Base-by-base conservation (phyloP, 2,888 invertebrate genomes). In the Ochropleura plecta region DNA sequence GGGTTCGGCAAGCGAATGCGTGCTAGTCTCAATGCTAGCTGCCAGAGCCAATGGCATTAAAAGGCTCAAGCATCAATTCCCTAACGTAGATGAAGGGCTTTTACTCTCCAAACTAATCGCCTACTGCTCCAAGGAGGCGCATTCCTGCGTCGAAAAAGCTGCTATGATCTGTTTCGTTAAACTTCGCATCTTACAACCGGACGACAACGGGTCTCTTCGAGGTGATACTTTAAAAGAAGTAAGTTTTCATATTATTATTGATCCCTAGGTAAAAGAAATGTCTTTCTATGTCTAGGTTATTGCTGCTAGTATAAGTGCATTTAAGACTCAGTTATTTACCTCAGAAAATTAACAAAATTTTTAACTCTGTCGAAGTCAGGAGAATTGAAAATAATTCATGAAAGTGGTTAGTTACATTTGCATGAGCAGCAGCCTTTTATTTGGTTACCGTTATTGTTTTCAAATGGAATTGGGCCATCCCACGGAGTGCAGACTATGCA, bases 1-100 rank as follows among this genome's bases (percentile, higher is more conserved):
- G 99, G 98, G 99, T 9, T 99, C 99, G 1, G 99, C 99, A 9
- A 99, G 99, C 90, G 99, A 99, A 94, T 99, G 99, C 92, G 97
- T 99, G 71, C 96, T 99, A 79, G 99, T 99, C 14, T 98, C 98
- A 59, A 98, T 99, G 98, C 93, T 99, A 83, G 99, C 99, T 0
- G 99, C 99, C 1, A 97, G 99, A 88, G 98, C 98, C 20, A 98
- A 98, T 92, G 98, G 98, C 44, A 97, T 99, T 83, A 98, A 98
- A 91, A 96, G 98, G 66, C 96, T 99, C 48, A 99, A 99, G 93
- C 97, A 98, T 83, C 98, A 98, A 88, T 98, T 98, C 92, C 98
- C 98, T 0, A 98, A 98, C 86, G 98, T 98, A 44, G 99, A 99
- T 93, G 99, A 99, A 92, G 99, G 99, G 0, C 97, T 98, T 53